Evolutionary conservation across 1,140 invertebrate genomes (phyloP), one percentile per base, ranked within the genome.

Genomic region (Heterodera schachtii): DNA sequence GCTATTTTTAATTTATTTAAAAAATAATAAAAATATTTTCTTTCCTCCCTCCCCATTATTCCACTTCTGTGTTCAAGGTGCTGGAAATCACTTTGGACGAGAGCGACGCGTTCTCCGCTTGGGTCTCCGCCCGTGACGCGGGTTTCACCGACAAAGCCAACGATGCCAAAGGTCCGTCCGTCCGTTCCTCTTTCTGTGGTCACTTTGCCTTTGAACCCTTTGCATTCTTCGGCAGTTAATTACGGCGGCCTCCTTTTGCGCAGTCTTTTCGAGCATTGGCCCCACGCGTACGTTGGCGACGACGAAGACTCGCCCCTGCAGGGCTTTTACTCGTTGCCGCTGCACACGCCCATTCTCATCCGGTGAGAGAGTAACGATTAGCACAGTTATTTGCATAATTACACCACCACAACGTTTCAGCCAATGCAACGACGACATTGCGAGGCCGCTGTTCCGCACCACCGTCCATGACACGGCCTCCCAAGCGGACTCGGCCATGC

Each of bases 41-140:
- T n/a, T n/a, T n/a, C 31, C 31, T 31, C 31, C 31, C 0, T 31
- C 0, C 31, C 31, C 31, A 31, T 31, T 31, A 31, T 31, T 31
- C 31, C 31, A 0, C 31, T 31, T 31, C 31, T 31, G 31, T 31
- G 31, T 81, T 81, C 31, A 85, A 95, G 94, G 95, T 99, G 94
- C 91, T 98, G 82, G 98, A 96, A 7, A 96, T 99, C 89, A 96
- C 98, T 90, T 92, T 99, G 84, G 97, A 99, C 90, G 97, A 99
- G 92, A 95, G 95, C 2, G 97, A 99, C 89, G 98, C 96, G 90
- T 95, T 98, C 88, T 94, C 96, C 52, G 96, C 97, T 4, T 99
- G 97, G 97, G 95, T 98, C 3, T 97, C 96, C 73, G 94, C 95
- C 1, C 96, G 95, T 90, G 97, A 98, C 90, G 95, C 95, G 57